Evolutionary conservation across 2,113 vertebrate species (phyloP), one percentile per base, ranked within the genome.

Genomic region (Leptosomus discolor): DNA sequence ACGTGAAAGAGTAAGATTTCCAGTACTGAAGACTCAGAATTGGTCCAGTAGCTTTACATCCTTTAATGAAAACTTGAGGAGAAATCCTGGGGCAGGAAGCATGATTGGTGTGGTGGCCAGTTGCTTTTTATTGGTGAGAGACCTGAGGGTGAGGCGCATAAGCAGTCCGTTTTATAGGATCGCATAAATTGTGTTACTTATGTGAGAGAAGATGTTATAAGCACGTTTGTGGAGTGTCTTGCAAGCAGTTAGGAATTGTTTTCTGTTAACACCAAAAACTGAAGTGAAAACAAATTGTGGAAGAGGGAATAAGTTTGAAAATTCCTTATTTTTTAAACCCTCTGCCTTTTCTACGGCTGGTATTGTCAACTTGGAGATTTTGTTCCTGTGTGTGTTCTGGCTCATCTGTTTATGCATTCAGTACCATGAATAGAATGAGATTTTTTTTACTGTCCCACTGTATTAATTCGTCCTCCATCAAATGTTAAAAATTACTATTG

Each of bases 151-250:
- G 12, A 79, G 61, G 79, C 53, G n/a, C 37, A 5, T 50, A 56
- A 81, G 27, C 34, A 19, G 22, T 37, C 11, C 17, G 1, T 83
- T 80, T 61, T 26, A 57, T 12, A n/a, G 73, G 46, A 5, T 80
- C 6, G 0, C 2, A 3, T 27, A 27, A 34, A 4, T 39, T 90
- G 56, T 46, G 26, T 58, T 76, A n/a, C n/a, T n/a, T n/a, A n/a
- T 76, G 57, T 23, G 53, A 27, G 32, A 57, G 0, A 26, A 76
- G 57, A n/a, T 8, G 9, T 46, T 69, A 8, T 0, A 43, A 84
- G 27, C 18, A 32, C 15, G 4, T 39, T 69, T 2, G 1, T 76
- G 45, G 12, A 30, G 22, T n/a, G 50, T 64, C 80, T 68, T 41
- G 54, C 2, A 15, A 60, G 26, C 50, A 54, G 6, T 78, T 63